Base-by-base conservation (phyloP, 92 coral and sea anemone genomes). In the Zoanthus gigantus region DNA sequence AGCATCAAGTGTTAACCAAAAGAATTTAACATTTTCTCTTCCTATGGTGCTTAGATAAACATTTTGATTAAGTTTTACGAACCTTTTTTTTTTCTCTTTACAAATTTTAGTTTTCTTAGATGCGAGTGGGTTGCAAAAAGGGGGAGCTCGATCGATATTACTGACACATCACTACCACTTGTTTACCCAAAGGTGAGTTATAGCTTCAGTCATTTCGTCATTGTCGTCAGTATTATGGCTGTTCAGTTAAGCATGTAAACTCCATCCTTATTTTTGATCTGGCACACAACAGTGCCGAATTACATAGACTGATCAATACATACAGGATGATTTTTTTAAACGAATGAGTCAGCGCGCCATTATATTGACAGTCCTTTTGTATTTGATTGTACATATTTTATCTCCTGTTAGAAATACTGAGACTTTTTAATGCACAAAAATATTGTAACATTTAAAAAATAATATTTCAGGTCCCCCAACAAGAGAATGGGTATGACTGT, bases 401-500 rank as follows among this genome's bases (percentile, higher is more conserved):
- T 58, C 23, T 58, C 5, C 66, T 58, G 1, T 58, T 58, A 58
- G 15, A 58, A 58, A 58, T 58, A 58, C 18, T 13, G 15, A 58
- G 66, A 58, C 66, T 18, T 12, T 58, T 10, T 58, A 58, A 14
- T 58, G 66, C 66, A 58, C 61, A 16, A 48, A 56, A 66, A 29
- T 66, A 14, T 82, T 58, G 44, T 73, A 67, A 18, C 72, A 67
- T 67, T 67, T 67, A 67, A 67, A 30, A 67, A 30, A 63, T 16
- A 67, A 65, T 17, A 5, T 67, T 87, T 69, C 83, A 87, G 90
- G 90, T 87, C 57, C 90, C 85, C 57, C 90, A 87, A 78, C 90
- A 87, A 67, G 85, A 87, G 48, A 87, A 87, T 53, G 83, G 90
- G 37, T 87, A 87, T 58, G 90, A 78, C 75, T 87, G 90, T 47